Conservation (phyloP, 1,140 invertebrate genomes). For the Probaryconus sp. region DNA sequence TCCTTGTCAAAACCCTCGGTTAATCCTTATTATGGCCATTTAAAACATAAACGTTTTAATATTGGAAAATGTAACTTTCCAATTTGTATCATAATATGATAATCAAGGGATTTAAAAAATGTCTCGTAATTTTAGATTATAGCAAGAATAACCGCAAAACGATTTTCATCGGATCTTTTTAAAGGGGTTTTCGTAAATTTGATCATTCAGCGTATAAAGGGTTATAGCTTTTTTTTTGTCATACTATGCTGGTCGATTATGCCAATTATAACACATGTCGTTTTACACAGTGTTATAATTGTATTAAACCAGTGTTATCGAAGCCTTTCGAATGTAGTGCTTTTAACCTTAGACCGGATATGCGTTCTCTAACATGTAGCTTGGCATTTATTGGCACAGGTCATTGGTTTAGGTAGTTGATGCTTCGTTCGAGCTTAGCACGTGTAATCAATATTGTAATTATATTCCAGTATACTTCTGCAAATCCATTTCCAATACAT, state of each 20-base stretch:
- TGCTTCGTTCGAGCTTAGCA: constrained; percentile 40
- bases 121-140: no score
- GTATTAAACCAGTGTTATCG: constrained; percentile 23
- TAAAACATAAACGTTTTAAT: background rate
- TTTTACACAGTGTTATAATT: constrained; percentile 18
- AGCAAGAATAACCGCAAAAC: no score
- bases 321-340: constrained; percentile 49
- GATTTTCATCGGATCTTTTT: no score
- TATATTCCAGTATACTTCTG: constrained; percentile 22
- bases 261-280: constrained; percentile 16
- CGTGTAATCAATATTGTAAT: constrained; percentile 48
- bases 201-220: background rate
- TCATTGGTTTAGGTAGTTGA: constrained; percentile 62
- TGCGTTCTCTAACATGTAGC: constrained; percentile 22
- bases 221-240: constrained; percentile 7
- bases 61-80: background rate
- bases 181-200: background rate
- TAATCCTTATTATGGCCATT: constrained; percentile 17
- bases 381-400: constrained; percentile 69
- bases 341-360: constrained; percentile 60
- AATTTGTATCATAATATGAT: no score
- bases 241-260: constrained; percentile 20
- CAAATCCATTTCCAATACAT: constrained; percentile 9
- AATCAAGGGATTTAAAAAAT: no score
- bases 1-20: no score